These are phyloP conservation scores for Lithophane ornitopus DNA, from an alignment of 2,888 invertebrate species.

Conservation along the genomic window DNA sequence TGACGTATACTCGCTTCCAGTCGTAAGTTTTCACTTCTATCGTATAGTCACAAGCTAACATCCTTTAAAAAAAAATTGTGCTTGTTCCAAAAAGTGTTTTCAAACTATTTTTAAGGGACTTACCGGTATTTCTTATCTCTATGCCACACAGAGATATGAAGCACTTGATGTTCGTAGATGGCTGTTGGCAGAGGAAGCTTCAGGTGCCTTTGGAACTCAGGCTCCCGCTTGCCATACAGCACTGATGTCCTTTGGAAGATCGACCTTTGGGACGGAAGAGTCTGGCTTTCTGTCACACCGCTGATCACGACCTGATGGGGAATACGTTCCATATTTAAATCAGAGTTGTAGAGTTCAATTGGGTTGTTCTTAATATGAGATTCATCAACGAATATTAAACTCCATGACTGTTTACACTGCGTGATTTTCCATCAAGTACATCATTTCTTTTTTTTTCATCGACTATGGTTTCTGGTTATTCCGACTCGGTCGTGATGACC, in stretches of 20 bases:
- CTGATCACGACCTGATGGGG: constrained; percentile 91
- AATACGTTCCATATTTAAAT: not conserved
- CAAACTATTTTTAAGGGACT: not conserved
- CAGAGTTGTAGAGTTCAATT: no score
- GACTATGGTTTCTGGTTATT: no score
- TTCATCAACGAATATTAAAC: no score
- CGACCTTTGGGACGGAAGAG: constrained; percentile 87
- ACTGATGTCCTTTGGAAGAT: constrained; percentile 95
- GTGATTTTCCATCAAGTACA: not conserved
- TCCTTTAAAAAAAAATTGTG: no score
- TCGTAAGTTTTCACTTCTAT: no score
- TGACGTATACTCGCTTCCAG: no score
- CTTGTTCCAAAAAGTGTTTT: not conserved
- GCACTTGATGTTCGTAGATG: constrained; percentile 90
- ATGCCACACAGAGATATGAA: constrained; percentile 96
- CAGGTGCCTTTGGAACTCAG: constrained; percentile 95
- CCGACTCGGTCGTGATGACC: no score
- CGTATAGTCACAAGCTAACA: no score
- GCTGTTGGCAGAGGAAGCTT: constrained; percentile 91
- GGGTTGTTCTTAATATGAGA: no score
- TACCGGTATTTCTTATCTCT: constrained; percentile 95
- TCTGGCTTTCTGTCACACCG: constrained; percentile 83
- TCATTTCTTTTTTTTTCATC: no score
- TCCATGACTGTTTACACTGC: no score
- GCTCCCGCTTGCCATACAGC: constrained; percentile 94